phyloP scores from a whole-genome alignment of 2,888 invertebrate species.

The Orchesellides sinensis region DNA sequence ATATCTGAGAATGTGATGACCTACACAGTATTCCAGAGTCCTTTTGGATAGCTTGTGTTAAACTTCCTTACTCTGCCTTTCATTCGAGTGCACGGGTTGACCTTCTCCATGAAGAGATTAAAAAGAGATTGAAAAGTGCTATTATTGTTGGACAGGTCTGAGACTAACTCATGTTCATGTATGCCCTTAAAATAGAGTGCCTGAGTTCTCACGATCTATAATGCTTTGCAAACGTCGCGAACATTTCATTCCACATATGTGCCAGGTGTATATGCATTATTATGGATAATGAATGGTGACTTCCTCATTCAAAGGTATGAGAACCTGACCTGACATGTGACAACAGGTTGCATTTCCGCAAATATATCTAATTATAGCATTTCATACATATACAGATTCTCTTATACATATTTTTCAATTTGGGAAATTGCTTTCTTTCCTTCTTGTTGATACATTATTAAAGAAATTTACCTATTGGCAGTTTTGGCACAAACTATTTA shows the following conservation, averaged over 20 bases:
- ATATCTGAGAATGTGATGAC: slow-evolving; percentile 58
- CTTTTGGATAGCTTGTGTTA: not conserved
- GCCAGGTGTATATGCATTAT: slow-evolving; percentile 37
- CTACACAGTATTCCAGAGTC: slow-evolving; percentile 12
- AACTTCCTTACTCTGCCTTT: slow-evolving; percentile 2
- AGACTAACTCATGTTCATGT: not conserved
- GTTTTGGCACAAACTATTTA: too few relatives aligned
- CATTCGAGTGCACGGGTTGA: not conserved
- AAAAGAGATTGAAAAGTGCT: slow-evolving; percentile 40
- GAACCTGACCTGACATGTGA: slow-evolving; percentile 66
- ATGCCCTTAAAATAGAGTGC: slow-evolving; percentile 32
- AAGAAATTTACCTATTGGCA: too few relatives aligned
- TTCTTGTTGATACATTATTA: too few relatives aligned
- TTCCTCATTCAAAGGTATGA: slow-evolving; percentile 59
- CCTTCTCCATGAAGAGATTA: slow-evolving; percentile 50
- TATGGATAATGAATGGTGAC: slow-evolving; percentile 12
- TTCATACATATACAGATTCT: too few relatives aligned
- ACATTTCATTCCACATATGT: too few relatives aligned
- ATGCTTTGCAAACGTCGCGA: too few relatives aligned
- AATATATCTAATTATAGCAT: too few relatives aligned
- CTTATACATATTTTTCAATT: too few relatives aligned
- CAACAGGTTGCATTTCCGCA: slow-evolving; percentile 51
- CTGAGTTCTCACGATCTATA: slow-evolving; percentile 47
- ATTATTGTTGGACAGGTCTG: slow-evolving; percentile 1
- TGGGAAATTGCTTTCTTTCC: too few relatives aligned